These are phyloP conservation scores for Hoplostethus mediterraneus DNA, from an alignment of 2,797 vertebrate species.

Conservation along the genomic window DNA sequence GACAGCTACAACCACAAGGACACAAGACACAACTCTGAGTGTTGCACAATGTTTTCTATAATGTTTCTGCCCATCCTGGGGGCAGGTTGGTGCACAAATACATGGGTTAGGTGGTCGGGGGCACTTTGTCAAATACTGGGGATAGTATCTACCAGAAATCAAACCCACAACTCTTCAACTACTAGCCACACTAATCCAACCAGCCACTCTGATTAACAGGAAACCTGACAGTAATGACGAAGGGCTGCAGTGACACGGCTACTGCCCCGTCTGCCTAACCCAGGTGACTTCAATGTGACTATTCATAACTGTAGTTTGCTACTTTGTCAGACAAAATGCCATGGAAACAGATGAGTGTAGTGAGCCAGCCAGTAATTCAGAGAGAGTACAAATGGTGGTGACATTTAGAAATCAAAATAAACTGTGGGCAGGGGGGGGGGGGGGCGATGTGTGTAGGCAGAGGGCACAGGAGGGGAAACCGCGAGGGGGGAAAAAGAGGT, in stretches of 20 bases:
- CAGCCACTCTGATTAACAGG: conserved; percentile 50
- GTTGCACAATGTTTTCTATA: not conserved
- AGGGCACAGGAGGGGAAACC: conserved; percentile 49
- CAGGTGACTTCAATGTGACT: conserved; percentile 20
- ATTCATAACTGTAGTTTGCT: conserved; percentile 45
- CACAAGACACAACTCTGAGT: not conserved
- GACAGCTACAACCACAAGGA: not conserved
- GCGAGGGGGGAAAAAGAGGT: conserved; percentile 36
- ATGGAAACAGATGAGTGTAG: conserved; percentile 44
- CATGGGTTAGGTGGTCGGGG: not conserved
- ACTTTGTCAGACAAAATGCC: conserved; percentile 28
- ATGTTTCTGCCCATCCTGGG: not conserved
- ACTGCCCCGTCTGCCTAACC: conserved; percentile 24
- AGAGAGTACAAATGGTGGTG: conserved; percentile 48
- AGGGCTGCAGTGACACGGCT: conserved; percentile 7
- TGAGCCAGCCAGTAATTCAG: conserved; percentile 58
- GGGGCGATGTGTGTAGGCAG: conserved; percentile 14
- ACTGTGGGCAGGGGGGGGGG: conserved; percentile 32
- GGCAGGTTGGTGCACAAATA: too few species aligned
- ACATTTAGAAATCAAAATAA: conserved; percentile 72
- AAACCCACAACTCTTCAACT: conserved; percentile 19
- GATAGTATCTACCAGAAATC: conserved; percentile 20
- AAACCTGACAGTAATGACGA: conserved; percentile 38
- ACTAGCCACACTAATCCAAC: conserved; percentile 36
- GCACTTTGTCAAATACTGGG: not conserved